Percentiles rank a stretch among this genome's conserved stretches.
phyloP scores from a whole-genome alignment of 2,888 invertebrate species.

The Tinea semifulvella region DNA sequence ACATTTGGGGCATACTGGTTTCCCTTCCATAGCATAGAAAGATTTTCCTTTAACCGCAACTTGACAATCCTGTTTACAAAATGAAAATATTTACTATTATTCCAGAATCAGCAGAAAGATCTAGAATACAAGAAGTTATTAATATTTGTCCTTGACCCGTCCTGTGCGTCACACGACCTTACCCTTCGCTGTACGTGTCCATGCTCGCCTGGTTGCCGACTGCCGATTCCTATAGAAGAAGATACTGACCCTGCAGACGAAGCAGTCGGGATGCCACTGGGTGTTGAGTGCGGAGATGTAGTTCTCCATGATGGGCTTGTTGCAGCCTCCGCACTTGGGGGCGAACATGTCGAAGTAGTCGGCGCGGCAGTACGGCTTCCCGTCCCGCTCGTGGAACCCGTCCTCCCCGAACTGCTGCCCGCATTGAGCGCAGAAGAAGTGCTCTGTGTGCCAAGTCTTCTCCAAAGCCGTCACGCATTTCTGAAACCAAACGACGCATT shows the following conservation, averaged over 20 bases:
- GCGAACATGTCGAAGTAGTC: conserved; percentile 99
- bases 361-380: conserved; percentile 94
- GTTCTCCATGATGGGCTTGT: conserved; percentile 95
- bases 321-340: conserved; percentile 97
- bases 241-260: conserved; percentile 94
- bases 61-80: conserved; percentile 86
- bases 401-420: conserved; percentile 97
- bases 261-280: conserved; percentile 99
- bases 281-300: conserved; percentile 97
- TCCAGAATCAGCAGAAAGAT: background rate
- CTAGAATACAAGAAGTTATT: conserved; percentile 4
- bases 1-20: conserved; percentile 94
- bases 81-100: background rate
- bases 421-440: conserved; percentile 98
- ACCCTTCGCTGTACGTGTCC: background rate
- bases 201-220: background rate
- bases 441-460: conserved; percentile 98
- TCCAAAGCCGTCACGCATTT: conserved; percentile 98
- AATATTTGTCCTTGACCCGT: conserved; percentile 44
- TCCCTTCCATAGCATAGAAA: conserved; percentile 97
- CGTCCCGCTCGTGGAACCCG: conserved; percentile 96
- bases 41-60: conserved; percentile 92
- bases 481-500: conserved; percentile 57
- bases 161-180: conserved; percentile 16
- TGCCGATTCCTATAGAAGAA: conserved; percentile 1